A percentile compares a stretch with the other conserved stretches of the same genome.
These are phyloP conservation scores for Poecile atricapillus DNA, from an alignment of 2,113 vertebrate genomes.

Conservation along the genomic window DNA sequence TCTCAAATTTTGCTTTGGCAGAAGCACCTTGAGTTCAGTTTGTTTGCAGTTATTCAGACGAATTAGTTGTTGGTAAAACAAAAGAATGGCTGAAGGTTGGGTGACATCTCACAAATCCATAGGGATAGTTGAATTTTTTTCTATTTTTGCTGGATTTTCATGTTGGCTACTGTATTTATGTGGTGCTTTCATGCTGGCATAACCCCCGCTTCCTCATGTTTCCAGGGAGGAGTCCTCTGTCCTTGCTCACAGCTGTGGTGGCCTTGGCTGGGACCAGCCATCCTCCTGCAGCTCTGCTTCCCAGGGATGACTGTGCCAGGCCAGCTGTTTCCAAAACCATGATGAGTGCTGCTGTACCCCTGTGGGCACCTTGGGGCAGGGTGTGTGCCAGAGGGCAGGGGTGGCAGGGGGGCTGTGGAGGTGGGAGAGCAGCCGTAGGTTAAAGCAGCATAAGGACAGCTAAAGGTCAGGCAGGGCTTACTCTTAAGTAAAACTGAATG, in stretches of 20 bases:
- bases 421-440: background rate
- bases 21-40: background rate
- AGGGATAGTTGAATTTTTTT: background rate
- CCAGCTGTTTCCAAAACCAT: background rate
- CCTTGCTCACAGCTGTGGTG: background rate
- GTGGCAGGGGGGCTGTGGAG: background rate
- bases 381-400: background rate
- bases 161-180: background rate
- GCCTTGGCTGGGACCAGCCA: background rate
- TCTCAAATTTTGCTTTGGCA: background rate
- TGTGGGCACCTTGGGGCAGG: rapidly evolving
- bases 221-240: background rate
- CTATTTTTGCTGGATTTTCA: background rate
- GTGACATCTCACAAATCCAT: background rate
- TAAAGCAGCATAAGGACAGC: background rate
- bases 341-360: background rate
- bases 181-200: background rate
- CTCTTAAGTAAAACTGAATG: background rate
- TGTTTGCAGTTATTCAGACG: background rate
- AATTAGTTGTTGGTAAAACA: background rate
- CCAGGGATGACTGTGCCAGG: background rate
- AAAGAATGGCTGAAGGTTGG: background rate
- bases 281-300: background rate
- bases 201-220: background rate
- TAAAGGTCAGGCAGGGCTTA: background rate